Evolutionary conservation across 2,797 vertebrate species (phyloP).

Genomic region (Denticeps clupeoides): DNA sequence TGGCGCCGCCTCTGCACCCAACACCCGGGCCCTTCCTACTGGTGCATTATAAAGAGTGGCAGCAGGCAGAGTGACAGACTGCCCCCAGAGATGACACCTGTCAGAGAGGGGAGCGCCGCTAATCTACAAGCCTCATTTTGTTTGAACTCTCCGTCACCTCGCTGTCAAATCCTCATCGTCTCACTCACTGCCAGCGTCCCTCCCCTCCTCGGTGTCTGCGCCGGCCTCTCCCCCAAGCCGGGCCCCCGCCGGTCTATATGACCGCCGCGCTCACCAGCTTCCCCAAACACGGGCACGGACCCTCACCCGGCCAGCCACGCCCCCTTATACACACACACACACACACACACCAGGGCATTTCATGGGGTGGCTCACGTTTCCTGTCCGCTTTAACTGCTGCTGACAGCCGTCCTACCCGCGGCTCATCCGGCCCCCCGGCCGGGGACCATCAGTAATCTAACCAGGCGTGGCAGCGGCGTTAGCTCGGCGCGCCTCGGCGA

Average conservation of each 20-base stretch:
- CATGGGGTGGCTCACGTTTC: too few species aligned
- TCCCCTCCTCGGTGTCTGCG: constrained; percentile 37
- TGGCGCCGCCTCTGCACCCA: constrained; percentile 22
- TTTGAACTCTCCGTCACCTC: constrained; percentile 91
- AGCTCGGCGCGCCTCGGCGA: too few species aligned
- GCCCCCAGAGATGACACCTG: constrained; percentile 98
- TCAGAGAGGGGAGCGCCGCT: constrained; percentile 86
- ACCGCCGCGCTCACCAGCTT: not conserved
- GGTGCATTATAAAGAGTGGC: constrained; percentile 88
- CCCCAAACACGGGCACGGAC: not conserved
- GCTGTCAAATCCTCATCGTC: constrained; percentile 92
- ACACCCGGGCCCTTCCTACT: constrained; percentile 50
- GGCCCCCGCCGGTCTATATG: constrained; percentile 19
- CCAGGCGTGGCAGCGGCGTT: too few species aligned
- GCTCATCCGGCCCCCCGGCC: too few species aligned
- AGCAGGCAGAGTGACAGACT: constrained; percentile 94
- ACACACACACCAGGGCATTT: not conserved
- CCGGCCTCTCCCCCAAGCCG: constrained; percentile 20
- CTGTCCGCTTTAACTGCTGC: too few species aligned
- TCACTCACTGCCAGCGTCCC: constrained; percentile 75
- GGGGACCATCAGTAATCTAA: too few species aligned
- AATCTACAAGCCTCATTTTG: constrained; percentile 97
- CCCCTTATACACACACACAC: not conserved
- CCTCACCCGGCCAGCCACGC: not conserved
- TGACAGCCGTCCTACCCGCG: too few species aligned